phyloP scores from a whole-genome alignment of 1,140 invertebrate species.

The Zophobas morio region DNA sequence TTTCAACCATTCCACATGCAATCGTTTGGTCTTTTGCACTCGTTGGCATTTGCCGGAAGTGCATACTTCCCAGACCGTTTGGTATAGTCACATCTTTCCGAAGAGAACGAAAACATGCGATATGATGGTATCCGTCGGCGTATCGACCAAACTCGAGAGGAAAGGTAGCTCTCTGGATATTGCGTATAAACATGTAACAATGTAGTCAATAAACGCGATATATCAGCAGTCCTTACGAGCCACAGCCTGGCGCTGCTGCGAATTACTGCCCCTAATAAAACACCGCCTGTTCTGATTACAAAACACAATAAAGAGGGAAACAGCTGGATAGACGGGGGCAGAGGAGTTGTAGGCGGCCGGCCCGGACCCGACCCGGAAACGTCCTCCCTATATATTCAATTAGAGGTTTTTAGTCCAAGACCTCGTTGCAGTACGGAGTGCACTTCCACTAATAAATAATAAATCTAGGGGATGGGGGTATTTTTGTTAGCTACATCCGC shows the following conservation, averaged over 20 bases:
- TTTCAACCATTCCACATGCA: conserved; percentile 25
- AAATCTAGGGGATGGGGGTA: background rate
- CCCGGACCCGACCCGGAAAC: conserved; percentile 32
- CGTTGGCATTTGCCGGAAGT: conserved; percentile 33
- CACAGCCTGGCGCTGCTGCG: conserved; percentile 53
- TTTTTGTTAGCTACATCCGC: no score
- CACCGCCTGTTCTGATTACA: conserved; percentile 59
- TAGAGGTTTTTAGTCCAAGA: conserved; percentile 12
- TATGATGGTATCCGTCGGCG: background rate
- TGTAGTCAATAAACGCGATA: conserved; percentile 58
- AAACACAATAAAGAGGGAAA: conserved; percentile 57
- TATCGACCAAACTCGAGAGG: conserved; percentile 47
- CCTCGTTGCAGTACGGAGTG: conserved; percentile 4
- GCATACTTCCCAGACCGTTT: conserved; percentile 29
- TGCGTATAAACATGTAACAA: conserved; percentile 44
- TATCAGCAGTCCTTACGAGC: conserved; percentile 55
- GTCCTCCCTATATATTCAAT: conserved; percentile 25
- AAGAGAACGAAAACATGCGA: conserved; percentile 15
- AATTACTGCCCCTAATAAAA: conserved; percentile 59
- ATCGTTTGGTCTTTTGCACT: conserved; percentile 37
- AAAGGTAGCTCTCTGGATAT: conserved; percentile 30
- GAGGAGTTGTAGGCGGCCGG: conserved; percentile 13
- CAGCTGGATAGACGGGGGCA: conserved; percentile 48
- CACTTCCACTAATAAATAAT: conserved; percentile 13
- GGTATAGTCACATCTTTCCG: conserved; percentile 11